These are phyloP conservation scores for Dolichotis patagonum DNA, from an alignment of 2,113 vertebrate genomes.

Conservation along the genomic window DNA sequence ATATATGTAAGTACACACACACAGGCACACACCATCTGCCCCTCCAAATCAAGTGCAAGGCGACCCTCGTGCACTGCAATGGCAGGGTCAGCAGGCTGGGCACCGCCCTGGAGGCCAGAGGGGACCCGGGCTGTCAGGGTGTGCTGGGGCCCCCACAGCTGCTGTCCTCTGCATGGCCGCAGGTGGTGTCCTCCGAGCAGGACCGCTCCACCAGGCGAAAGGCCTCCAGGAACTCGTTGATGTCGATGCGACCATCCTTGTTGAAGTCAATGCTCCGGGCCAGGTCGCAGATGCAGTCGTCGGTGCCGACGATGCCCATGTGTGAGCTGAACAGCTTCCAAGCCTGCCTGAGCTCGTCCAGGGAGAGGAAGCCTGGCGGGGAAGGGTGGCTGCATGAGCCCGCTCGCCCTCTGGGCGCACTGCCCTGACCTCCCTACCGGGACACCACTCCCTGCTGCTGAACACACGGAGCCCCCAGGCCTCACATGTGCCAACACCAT, in stretches of 20 bases:
- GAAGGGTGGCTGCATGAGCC: background rate
- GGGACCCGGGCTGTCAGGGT: background rate
- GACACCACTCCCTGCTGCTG: background rate
- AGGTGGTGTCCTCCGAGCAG: conserved; percentile 57
- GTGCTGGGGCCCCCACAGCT: rapidly evolving
- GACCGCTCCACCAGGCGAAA: conserved; percentile 92
- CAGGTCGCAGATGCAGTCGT: conserved; percentile 90
- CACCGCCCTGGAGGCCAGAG: background rate
- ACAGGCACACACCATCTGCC: background rate
- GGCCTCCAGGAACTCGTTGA: conserved; percentile 98
- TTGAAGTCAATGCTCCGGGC: conserved; percentile 97
- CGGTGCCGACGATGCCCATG: conserved; percentile 90
- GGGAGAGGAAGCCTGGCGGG: conserved; percentile 92
- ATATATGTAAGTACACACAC: background rate
- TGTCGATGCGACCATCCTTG: conserved; percentile 96
- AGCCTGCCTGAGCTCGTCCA: conserved; percentile 94
- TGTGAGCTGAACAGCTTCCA: conserved; percentile 96
- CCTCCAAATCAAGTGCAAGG: background rate
- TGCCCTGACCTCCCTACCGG: background rate
- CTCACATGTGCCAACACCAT: background rate
- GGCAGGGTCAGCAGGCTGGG: background rate
- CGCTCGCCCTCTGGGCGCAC: background rate
- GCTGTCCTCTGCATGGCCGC: rapidly evolving
- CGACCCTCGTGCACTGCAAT: background rate
- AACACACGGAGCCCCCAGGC: background rate